These are phyloP conservation scores for Oncorhynchus masou DNA, from an alignment of 2,113 vertebrate species.

Conservation along the genomic window DNA sequence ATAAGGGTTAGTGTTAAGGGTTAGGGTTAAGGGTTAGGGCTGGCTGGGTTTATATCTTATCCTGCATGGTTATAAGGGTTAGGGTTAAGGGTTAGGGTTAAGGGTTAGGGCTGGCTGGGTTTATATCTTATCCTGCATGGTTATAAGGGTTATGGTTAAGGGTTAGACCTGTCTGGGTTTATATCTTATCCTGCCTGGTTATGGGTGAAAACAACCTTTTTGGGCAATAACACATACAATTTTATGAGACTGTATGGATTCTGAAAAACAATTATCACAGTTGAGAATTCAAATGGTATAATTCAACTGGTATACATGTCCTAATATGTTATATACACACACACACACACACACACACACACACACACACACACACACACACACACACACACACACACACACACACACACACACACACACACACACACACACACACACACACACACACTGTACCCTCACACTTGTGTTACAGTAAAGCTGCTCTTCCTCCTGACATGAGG, in stretches of 20 bases:
- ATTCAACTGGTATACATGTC: neutral
- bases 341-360: neutral
- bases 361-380: neutral
- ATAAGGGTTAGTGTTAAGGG: too few species aligned
- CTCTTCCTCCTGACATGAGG: conserved; percentile 29
- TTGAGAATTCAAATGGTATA: neutral
- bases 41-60: too few species aligned
- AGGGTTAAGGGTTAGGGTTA: too few species aligned
- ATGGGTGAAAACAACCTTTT: conserved; percentile 66
- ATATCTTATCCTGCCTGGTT: conserved; percentile 40
- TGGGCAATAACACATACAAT: conserved; percentile 55
- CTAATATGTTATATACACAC: neutral
- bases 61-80: too few species aligned
- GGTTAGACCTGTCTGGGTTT: too few species aligned
- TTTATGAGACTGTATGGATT: neutral
- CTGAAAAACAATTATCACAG: neutral
- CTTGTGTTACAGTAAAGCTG: conserved; percentile 17
- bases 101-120: too few species aligned
- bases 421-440: conserved; percentile 4
- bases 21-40: too few species aligned
- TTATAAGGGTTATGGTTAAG: conserved; percentile 35
- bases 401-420: neutral
- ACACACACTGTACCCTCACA: neutral
- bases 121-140: neutral
- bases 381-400: conserved; percentile 1